phyloP scores from a whole-genome alignment of 2,797 vertebrate genomes.

The Ptychobarbus kaznakovi region DNA sequence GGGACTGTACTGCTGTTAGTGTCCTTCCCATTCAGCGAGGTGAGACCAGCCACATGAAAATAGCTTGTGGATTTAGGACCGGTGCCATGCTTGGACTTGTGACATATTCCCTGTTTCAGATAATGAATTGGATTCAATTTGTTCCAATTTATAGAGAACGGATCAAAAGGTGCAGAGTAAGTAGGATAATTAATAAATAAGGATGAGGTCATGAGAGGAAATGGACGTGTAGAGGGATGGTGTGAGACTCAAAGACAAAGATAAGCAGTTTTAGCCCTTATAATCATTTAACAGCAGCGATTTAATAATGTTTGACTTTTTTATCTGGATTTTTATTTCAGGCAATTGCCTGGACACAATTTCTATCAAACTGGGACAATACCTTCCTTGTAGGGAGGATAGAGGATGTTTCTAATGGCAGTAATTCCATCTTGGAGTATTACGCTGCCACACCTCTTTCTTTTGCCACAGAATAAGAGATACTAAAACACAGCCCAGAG shows the following conservation, averaged over 20 bases:
- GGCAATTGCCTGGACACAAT: slow-evolving; percentile 27
- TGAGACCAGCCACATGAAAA: slow-evolving; percentile 44
- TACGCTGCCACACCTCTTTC: neutral
- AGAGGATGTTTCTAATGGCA: slow-evolving; percentile 20
- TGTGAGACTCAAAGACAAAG: slow-evolving; percentile 34
- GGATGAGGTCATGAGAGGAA: slow-evolving; percentile 12
- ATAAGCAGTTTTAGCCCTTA: slow-evolving; percentile 46
- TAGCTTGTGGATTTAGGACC: slow-evolving; percentile 52
- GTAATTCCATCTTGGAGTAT: slow-evolving; percentile 22
- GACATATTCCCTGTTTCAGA: slow-evolving; percentile 44
- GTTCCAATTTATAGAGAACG: slow-evolving; percentile 40
- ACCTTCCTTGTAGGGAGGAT: slow-evolving; percentile 9
- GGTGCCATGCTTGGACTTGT: slow-evolving; percentile 43
- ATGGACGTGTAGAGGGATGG: slow-evolving; percentile 20
- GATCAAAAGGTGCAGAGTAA: slow-evolving; percentile 39
- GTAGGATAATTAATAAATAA: slow-evolving; percentile 40
- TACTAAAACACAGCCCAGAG: neutral
- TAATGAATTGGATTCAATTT: slow-evolving; percentile 51
- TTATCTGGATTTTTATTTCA: slow-evolving; percentile 22
- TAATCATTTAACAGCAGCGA: slow-evolving; percentile 14
- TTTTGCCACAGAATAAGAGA: neutral
- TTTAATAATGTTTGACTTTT: slow-evolving; percentile 33
- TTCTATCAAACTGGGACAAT: slow-evolving; percentile 29
- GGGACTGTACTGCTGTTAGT: slow-evolving; percentile 35
- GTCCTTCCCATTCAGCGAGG: slow-evolving; percentile 38